Conservation (phyloP, 2,888 invertebrate genomes). For the Thereva unica region DNA sequence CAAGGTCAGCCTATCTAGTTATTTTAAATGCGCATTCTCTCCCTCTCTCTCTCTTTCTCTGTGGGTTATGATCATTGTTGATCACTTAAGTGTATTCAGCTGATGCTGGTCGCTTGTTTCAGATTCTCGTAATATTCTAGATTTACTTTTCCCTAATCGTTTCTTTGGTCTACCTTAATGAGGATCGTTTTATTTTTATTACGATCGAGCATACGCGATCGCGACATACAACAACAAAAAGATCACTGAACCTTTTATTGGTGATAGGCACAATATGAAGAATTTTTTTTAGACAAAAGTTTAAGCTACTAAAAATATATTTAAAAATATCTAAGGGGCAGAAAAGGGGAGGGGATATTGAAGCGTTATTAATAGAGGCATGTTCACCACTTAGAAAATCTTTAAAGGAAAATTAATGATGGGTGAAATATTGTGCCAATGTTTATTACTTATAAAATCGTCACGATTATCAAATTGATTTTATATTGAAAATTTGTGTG, state of each 20-base stretch:
- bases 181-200: constrained; percentile 32
- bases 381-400: too few relatives aligned
- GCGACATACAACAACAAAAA: not conserved
- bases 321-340: too few relatives aligned
- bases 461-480: too few relatives aligned
- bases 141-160: constrained; percentile 31
- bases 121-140: constrained; percentile 24
- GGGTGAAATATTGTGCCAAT: too few relatives aligned
- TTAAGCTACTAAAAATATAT: too few relatives aligned
- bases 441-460: too few relatives aligned
- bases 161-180: constrained; percentile 29
- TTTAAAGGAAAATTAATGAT: too few relatives aligned
- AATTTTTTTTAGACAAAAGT: not conserved
- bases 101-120: constrained; percentile 12
- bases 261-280: not conserved
- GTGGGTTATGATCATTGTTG: constrained; percentile 22
- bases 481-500: too few relatives aligned
- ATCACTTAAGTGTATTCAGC: constrained; percentile 29
- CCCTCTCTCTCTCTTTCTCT: constrained; percentile 9
- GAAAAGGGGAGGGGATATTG: too few relatives aligned
- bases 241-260: constrained; percentile 17
- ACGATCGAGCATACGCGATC: constrained; percentile 21
- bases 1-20: too few relatives aligned
- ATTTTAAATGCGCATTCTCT: too few relatives aligned
- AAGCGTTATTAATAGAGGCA: too few relatives aligned